Base-by-base conservation (phyloP, 1,140 invertebrate species). In the Fopius arisanus region DNA sequence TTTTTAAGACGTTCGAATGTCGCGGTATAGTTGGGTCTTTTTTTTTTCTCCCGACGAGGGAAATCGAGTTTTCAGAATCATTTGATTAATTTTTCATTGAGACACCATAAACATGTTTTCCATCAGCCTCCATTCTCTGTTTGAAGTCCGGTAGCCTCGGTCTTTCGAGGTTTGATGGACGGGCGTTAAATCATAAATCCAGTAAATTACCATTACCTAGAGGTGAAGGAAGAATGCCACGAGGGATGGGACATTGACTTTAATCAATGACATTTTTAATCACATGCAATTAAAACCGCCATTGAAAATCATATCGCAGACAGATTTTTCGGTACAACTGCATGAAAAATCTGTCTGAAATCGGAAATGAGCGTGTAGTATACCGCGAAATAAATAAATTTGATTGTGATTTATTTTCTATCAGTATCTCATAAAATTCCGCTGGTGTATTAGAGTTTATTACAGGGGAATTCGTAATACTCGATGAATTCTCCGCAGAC, bases 131-230 rank as follows among this genome's bases (percentile, higher is more conserved):
- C 37, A 67, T n/a, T 37, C 65, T 21, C n/a, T 23, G 12, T 67
- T 66, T 29, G 28, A 16, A 66, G 73, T 23, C 16, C 21, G 37
- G 63, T 62, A 63, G 66, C 66, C 59, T 65, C 28, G 40, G 16
- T 14, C 43, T 9, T 63, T 21, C 54, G 51, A 26, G 21, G 70
- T 10, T 62, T 76, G 69, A 80, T 74, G 80, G 81, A 85, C 78
- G 82, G 77, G 81, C 82, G 82, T 84, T 82, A 81, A 84, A 84
- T 83, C 79, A 81, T 84, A 84, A 84, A 83, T 82, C 78, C 78
- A 80, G 79, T 78, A 82, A 84, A 83, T 82, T 84, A 80, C 78
- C 76, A 77, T 37, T 66, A 73, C 76, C 75, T 43, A 73, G 54
- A 59, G 23, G 54, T 12, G 26, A 5, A 14, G 6, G 54, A 59